Base-by-base conservation (phyloP, 30 jellyfish, hydroid and myxozoan genomes). In the Pseudorhiza aurosa region DNA sequence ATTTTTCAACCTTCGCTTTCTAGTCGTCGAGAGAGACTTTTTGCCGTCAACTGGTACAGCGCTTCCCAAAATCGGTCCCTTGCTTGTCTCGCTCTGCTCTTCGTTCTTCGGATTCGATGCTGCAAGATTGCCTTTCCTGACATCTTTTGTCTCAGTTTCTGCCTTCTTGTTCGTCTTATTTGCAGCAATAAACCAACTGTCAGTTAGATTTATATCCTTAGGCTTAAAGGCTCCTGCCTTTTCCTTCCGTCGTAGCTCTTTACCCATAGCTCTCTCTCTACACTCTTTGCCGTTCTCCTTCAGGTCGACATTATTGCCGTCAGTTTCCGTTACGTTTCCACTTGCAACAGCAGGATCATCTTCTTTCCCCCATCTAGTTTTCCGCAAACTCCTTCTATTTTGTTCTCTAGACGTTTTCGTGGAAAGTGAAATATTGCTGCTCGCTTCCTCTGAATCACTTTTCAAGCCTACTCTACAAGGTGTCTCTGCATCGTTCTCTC, bases 131-230 rank as follows among this genome's bases (percentile, higher is more conserved):
- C 26, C 15, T 2, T 19, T 26, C 26, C 22, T 46, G 2, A 2
- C 49, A 73, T 17, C 37, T 15, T 31, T 50, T 27, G 62, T 49
- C 19, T 49, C 32, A 31, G 40, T 22, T 0, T 47, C 31, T 24
- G 18, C 37, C 31, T 46, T 49, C 79, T 80, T 80, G 1, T 30
- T 64, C 4, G 82, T 12, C 33, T 15, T 43, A 25, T 46, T 24
- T 1, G 77, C 10, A 11, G 63, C 65, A 2, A 71, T 37, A 39
- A 80, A 80, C 91, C 91, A 80, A 35, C 78, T 64, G 29, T 80
- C 91, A 19, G 77, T 80, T 0, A 80, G 40, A 35, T 57, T 80
- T n/a, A 80, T 33, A 36, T 56, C 81, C 53, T 65, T 80, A 24
- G 91, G 77, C 33, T 80, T 63, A 32, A 62, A 19, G 12, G 86